Evolutionary conservation across 92 coral and sea anemone species (phyloP), one percentile per base, ranked within the genome.

Genomic region (Zoanthus sansibaricus): DNA sequence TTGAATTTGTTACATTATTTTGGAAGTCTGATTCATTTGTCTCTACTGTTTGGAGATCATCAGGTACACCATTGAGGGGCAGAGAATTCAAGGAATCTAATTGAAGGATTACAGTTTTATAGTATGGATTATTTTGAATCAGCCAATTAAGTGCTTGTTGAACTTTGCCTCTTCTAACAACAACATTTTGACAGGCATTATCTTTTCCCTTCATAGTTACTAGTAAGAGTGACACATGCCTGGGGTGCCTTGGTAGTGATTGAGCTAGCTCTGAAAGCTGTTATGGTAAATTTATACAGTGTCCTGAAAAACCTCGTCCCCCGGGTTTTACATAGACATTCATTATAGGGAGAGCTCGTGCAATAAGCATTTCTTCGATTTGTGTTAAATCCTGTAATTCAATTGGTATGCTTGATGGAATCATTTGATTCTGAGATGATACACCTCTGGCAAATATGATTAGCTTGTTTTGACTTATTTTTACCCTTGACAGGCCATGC

Each of bases 171-270:
- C 69, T 87, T 64, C 90, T 80, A 31, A 87, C 87, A 66, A 56
- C 16, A 56, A 82, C 91, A 88, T 82, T 82, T 59, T 82, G 72
- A 48, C 72, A 72, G 71, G 68, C 59, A 71, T 88, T 88, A 74
- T 88, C 79, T 82, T 88, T 88, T 73, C 91, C 91, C 45, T 82
- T 88, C 91, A 88, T 88, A 46, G 80, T 82, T 82, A 88, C 88
- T 17, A 88, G 70, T 16, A 88, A 33, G 18, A 88, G 76, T 32
- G 91, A 51, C 14, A 88, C 20, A 32, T 82, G 56, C 62, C 75
- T 82, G 17, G 77, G 88, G 16, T 55, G 75, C 51, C 83, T 44
- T 18, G 91, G 91, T 56, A 56, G 16, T 56, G 64, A 8, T 56
- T 56, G 64, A 12, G 64, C 91, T 55, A 82, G 46, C 69, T 82